Evolutionary conservation across 2,888 invertebrate genomes (phyloP), one percentile per base, ranked within the genome.

Genomic region (Steinernema scapterisci): DNA sequence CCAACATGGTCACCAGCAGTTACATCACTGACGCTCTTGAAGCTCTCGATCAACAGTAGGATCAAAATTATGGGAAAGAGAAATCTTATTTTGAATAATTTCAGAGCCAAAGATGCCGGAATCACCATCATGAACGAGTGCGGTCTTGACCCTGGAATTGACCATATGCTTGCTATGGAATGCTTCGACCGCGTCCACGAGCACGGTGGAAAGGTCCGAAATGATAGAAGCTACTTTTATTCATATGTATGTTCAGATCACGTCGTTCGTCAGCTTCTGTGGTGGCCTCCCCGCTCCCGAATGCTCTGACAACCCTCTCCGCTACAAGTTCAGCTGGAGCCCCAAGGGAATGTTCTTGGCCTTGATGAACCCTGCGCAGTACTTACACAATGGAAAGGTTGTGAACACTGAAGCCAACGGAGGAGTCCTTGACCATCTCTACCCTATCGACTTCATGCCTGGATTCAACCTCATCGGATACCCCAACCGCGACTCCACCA

Each of bases 391-490:
- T 88, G 94, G 93, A 83, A 91, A 94, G 91, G 92, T 93, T 54
- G 93, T 96, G 0, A 94, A 97, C 88, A 93, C 97, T 16, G 91
- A 92, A 0, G 92, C 93, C 31, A 95, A 95, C 2, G 97, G 96
- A 0, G 93, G 93, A 77, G 90, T 99, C 46, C 92, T 99, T 92
- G 92, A 94, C 0, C 91, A 92, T 7, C 92, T 93, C 0, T 91
- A 92, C 56, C 91, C 92, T 0, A 90, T 97, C 73, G 92, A 94
- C 87, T 99, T 97, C 89, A 90, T 99, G 73, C 97, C 97, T 0
- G 99, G 97, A 0, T 96, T 99, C 87, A 93, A 94, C n/a, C 91
- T 99, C 73, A 96, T 99, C 90, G 97, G 97, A 0, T 97, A 94
- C 87, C 95, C 97, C 0, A 99, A 99, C 89, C 91, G 99, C 76